Conservation (phyloP, 2,797 vertebrate genomes). For the Arrhamphus sclerolepis region DNA sequence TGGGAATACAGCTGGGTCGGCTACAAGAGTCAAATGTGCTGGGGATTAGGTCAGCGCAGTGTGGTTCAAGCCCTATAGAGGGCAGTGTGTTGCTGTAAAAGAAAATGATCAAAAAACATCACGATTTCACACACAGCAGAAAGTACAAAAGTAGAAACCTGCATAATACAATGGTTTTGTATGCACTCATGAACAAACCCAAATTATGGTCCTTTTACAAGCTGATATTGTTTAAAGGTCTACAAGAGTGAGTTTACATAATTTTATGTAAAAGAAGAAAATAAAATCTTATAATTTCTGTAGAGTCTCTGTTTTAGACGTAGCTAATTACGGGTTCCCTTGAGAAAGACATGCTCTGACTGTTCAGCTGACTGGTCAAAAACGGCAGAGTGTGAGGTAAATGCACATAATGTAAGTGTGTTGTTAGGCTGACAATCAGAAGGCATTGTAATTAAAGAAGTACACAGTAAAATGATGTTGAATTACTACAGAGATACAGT, state of each 20-base stretch:
- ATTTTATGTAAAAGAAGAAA: too few relatives aligned
- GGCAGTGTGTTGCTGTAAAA: slow-evolving; percentile 71
- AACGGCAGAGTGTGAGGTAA: not conserved
- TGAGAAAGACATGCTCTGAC: too few relatives aligned
- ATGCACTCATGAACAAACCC: not conserved
- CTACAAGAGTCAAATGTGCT: slow-evolving; percentile 1
- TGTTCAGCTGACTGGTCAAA: not conserved
- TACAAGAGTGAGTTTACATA: too few relatives aligned
- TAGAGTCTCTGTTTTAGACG: too few relatives aligned
- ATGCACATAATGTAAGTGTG: not conserved
- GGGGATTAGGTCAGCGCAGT: slow-evolving; percentile 17
- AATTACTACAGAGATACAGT: too few relatives aligned
- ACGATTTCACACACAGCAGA: slow-evolving; percentile 8
- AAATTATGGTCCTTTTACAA: not conserved
- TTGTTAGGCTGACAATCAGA: too few relatives aligned
- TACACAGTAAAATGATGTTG: too few relatives aligned
- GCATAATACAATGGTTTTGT: not conserved
- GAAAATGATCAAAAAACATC: not conserved
- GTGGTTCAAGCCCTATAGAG: slow-evolving; percentile 54
- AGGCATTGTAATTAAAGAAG: too few relatives aligned
- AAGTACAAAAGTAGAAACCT: slow-evolving; percentile 4
- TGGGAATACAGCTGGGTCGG: slow-evolving; percentile 35
- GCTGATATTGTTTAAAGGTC: not conserved
- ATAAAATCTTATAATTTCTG: too few relatives aligned
- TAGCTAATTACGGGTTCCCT: too few relatives aligned